These are phyloP conservation scores for Caerostris extrusa DNA, from an alignment of 1,140 invertebrate genomes.

Conservation along the genomic window DNA sequence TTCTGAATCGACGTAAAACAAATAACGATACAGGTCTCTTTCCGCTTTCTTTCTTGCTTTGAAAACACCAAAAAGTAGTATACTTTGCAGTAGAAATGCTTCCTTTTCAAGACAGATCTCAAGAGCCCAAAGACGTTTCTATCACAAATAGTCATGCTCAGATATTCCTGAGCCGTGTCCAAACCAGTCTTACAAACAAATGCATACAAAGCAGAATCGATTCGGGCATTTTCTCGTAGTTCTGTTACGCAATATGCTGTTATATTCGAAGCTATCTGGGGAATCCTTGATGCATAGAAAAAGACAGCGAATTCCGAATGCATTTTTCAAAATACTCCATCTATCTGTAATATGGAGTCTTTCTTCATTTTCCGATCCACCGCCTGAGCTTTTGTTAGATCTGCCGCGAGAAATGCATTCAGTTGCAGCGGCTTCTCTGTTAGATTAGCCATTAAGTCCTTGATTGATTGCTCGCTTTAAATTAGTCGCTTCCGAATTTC, in stretches of 20 bases:
- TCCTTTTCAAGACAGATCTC: background rate
- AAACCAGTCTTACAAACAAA: background rate
- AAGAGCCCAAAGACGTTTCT: background rate
- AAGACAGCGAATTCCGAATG: background rate
- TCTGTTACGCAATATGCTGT: background rate
- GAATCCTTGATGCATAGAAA: background rate
- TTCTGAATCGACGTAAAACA: no score
- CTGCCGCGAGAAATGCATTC: background rate
- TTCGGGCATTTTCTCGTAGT: background rate
- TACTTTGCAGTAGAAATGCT: background rate
- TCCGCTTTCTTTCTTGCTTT: no score
- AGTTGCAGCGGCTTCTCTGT: background rate
- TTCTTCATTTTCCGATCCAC: background rate
- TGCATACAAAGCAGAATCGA: background rate
- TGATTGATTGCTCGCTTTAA: background rate
- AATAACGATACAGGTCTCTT: no score
- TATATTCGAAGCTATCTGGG: background rate
- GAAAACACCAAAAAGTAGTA: no score
- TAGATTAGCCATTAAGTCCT: background rate
- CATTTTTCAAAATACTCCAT: background rate
- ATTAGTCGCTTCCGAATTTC: background rate
- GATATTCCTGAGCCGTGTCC: background rate
- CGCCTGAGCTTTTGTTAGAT: background rate
- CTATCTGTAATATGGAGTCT: background rate
- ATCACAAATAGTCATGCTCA: background rate